Evolutionary conservation across 1,140 invertebrate species (phyloP).

Genomic region (Temnothorax nylanderi): DNA sequence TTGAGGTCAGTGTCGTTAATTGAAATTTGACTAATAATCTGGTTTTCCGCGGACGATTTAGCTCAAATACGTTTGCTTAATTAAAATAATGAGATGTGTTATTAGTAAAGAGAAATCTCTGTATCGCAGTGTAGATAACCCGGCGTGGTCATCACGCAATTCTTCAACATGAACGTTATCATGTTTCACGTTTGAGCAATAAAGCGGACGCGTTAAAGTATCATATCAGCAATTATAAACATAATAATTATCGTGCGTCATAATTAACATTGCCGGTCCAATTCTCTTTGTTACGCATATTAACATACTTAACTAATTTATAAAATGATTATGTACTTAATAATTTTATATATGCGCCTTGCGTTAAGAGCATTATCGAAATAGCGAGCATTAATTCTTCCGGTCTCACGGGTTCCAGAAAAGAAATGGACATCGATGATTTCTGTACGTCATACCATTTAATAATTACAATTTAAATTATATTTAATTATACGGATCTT

Average conservation of each 20-base stretch:
- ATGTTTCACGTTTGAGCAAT: conserved; percentile 53
- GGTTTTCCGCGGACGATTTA: neutral
- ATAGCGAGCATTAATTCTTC: neutral
- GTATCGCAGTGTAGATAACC: conserved; percentile 63
- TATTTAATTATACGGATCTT: conserved; percentile 84
- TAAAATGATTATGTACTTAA: neutral
- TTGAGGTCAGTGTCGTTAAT: neutral
- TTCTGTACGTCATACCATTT: conserved; percentile 85
- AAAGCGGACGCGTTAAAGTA: conserved; percentile 25
- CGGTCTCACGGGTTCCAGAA: conserved; percentile 13
- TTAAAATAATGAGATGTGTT: conserved; percentile 49
- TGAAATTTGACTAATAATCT: neutral
- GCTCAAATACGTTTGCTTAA: conserved; percentile 37
- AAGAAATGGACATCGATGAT: conserved; percentile 37
- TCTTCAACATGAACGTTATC: conserved; percentile 68
- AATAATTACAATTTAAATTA: conserved; percentile 86
- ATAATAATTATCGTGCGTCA: conserved; percentile 65
- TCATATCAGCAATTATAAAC: conserved; percentile 52
- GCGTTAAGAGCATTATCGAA: neutral
- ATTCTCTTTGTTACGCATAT: conserved; percentile 30
- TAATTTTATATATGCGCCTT: neutral
- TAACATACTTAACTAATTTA: conserved; percentile 30
- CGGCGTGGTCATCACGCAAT: conserved; percentile 57
- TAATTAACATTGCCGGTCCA: conserved; percentile 50
- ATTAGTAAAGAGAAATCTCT: conserved; percentile 27